A percentile compares a stretch with the other conserved stretches of the same genome.
Conservation (phyloP, 2,797 vertebrate genomes). For the Poeciliopsis infans region DNA sequence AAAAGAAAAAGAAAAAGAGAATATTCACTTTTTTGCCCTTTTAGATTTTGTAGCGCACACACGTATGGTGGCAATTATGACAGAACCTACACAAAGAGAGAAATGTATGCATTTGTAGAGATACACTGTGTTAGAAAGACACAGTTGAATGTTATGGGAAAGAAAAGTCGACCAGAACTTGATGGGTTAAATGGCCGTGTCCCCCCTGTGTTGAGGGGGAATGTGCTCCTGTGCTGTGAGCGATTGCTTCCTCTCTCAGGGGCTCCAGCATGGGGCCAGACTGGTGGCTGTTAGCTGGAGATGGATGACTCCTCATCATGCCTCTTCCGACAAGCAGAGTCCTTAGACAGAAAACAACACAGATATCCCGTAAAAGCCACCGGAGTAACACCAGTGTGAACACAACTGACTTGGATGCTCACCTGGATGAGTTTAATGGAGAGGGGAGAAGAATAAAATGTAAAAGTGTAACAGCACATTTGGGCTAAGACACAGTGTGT, state of each 20-base stretch:
- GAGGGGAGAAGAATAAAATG: background rate
- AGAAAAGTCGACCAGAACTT: constrained; percentile 73
- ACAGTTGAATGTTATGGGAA: constrained; percentile 41
- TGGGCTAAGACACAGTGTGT: background rate
- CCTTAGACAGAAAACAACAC: constrained; percentile 65
- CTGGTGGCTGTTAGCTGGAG: constrained; percentile 82
- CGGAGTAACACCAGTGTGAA: constrained; percentile 21
- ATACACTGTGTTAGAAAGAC: constrained; percentile 27
- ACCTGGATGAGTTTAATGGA: constrained; percentile 10
- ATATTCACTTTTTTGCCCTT: background rate
- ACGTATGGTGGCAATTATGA: constrained; percentile 24
- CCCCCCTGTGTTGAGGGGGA: constrained; percentile 78
- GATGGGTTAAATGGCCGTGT: constrained; percentile 80
- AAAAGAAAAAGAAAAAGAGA: background rate
- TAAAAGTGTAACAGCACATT: constrained; percentile 5
- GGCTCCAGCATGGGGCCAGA: constrained; percentile 82
- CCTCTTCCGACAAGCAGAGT: constrained; percentile 70
- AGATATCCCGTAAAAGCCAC: constrained; percentile 38
- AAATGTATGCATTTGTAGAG: constrained; percentile 27
- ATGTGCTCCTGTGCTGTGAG: constrained; percentile 81
- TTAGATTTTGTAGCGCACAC: background rate
- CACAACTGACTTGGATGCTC: constrained; percentile 5
- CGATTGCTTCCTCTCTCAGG: constrained; percentile 84
- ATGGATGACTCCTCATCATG: constrained; percentile 79
- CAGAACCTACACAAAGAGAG: constrained; percentile 27